Evolutionary conservation across 2,113 vertebrate genomes (phyloP), one percentile per base, ranked within the genome.

Genomic region (Trochalopteron elliotii): DNA sequence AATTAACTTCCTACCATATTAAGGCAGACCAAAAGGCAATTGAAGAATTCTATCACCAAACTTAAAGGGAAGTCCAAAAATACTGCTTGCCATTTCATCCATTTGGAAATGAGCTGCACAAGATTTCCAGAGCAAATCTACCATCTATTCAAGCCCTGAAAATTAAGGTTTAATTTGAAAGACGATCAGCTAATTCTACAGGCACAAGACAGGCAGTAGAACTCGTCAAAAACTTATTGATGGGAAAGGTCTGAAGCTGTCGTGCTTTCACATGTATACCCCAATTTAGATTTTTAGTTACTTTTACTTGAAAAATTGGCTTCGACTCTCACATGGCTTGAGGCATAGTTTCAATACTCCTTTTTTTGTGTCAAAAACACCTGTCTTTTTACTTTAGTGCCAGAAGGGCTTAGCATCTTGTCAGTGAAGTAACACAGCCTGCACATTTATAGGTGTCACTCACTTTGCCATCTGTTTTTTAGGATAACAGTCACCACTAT

Each of bases 381-480:
- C 97, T 98, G 97, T 97, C 97, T 97, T 97, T 97, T 96, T 94
- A 97, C 97, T 97, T 98, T 81, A 94, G 91, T 96, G 97, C 97
- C 97, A 97, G 97, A 95, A 98, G 96, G 97, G 95, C 96, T 98
- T 97, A 98, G 96, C 97, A 97, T 97, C 97, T 97, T 98, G 97
- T 97, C 97, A 98, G 94, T 80, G 96, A 98, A 97, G 93, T 97
- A 96, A 98, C 96, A 97, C 93, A 97, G 97, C 92, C 96, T 97
- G 96, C 93, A 97, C 98, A 97, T 98, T 98, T 98, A 97, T 97
- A 97, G 97, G 96, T 98, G 97, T 97, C 97, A 98, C 97, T 98
- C 98, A 97, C 93, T 97, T 94, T 86, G 64, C 97, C 97, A 98
- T 98, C 97, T 98, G 98, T 97, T 98, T 96, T 94, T 97, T 91